Percentiles rank a stretch among this genome's conserved stretches.
Conservation (phyloP, 30 jellyfish, hydroid and myxozoan species). For the Aurelia aurita complex sp. Pacific region DNA sequence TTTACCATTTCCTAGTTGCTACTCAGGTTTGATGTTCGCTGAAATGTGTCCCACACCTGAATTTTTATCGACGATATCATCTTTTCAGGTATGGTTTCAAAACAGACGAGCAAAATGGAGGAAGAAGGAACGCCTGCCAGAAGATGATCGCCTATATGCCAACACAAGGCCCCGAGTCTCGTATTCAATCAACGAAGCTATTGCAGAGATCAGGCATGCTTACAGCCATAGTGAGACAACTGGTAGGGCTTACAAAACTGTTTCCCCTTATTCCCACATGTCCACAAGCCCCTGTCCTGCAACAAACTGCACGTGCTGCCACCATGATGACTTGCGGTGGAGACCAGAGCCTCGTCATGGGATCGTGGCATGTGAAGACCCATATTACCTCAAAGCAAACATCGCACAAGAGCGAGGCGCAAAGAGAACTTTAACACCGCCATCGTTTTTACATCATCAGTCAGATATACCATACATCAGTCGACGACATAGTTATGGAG, state of each 20-base stretch:
- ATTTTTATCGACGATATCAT: not conserved
- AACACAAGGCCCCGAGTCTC: slow-evolving; percentile 63
- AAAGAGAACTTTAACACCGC: slow-evolving; percentile 65
- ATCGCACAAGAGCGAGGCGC: slow-evolving; percentile 33
- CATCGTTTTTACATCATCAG: slow-evolving; percentile 48
- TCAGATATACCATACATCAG: slow-evolving; percentile 46
- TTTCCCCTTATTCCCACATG: slow-evolving; percentile 55
- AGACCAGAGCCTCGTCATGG: slow-evolving; percentile 41
- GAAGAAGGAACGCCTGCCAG: slow-evolving; percentile 70
- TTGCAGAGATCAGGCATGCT: slow-evolving; percentile 67
- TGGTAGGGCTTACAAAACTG: slow-evolving; percentile 42
- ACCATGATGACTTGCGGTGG: slow-evolving; percentile 51
- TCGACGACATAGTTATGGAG: slow-evolving; percentile 60
- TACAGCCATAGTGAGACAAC: slow-evolving; percentile 56
- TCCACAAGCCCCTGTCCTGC: slow-evolving; percentile 53
- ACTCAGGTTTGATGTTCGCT: no score
- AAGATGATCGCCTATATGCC: slow-evolving; percentile 59
- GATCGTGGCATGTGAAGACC: slow-evolving; percentile 54
- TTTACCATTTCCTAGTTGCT: no score
- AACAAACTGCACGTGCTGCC: slow-evolving; percentile 70
- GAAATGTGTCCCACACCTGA: no score
- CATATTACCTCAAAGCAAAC: slow-evolving; percentile 36
- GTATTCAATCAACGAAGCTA: slow-evolving; percentile 65
- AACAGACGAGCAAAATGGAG: slow-evolving; percentile 89
- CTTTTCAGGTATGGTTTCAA: slow-evolving; percentile 76